phyloP scores from a whole-genome alignment of 1,140 invertebrate species.

The Drosophila bocqueti region DNA sequence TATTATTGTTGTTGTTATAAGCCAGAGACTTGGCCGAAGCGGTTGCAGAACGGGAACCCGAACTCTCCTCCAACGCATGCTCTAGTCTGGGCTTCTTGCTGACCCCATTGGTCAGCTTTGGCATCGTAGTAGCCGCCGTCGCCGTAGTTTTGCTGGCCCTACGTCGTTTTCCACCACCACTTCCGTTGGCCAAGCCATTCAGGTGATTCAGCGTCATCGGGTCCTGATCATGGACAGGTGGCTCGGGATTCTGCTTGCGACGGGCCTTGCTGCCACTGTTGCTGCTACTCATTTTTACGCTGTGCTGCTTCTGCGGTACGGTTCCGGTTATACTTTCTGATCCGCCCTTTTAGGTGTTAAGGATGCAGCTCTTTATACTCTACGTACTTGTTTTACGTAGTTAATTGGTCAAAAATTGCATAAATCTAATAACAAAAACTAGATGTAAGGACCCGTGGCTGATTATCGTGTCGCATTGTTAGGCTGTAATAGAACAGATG shows the following conservation, averaged over 20 bases:
- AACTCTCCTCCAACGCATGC: constrained; percentile 11
- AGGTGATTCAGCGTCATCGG: constrained; percentile 17
- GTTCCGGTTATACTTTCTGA: not conserved
- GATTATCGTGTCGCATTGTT: constrained; percentile 56
- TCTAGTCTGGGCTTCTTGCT: constrained; percentile 49
- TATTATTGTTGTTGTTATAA: constrained; percentile 49
- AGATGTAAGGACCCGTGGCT: constrained; percentile 35
- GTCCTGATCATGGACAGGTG: constrained; percentile 29
- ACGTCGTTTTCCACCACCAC: constrained; percentile 40
- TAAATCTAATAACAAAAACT: constrained; percentile 44
- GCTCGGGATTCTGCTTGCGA: constrained; percentile 25
- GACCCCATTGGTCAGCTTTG: constrained; percentile 46
- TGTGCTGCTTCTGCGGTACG: constrained; percentile 41
- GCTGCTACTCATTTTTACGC: constrained; percentile 29
- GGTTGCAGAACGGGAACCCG: constrained; percentile 5
- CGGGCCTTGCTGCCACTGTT: constrained; percentile 30
- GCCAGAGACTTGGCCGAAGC: constrained; percentile 3
- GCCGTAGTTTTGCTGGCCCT: constrained; percentile 33
- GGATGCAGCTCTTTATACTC: not conserved
- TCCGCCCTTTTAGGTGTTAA: not conserved
- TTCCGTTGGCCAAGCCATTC: constrained; percentile 54
- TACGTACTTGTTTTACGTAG: constrained; percentile 22
- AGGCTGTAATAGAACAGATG: constrained; percentile 15
- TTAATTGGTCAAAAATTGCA: constrained; percentile 1
- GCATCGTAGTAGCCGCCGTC: not conserved